Percentiles rank a stretch among this genome's conserved stretches.
phyloP scores from a whole-genome alignment of 2,797 vertebrate species.

The Acanthurus lineatus region DNA sequence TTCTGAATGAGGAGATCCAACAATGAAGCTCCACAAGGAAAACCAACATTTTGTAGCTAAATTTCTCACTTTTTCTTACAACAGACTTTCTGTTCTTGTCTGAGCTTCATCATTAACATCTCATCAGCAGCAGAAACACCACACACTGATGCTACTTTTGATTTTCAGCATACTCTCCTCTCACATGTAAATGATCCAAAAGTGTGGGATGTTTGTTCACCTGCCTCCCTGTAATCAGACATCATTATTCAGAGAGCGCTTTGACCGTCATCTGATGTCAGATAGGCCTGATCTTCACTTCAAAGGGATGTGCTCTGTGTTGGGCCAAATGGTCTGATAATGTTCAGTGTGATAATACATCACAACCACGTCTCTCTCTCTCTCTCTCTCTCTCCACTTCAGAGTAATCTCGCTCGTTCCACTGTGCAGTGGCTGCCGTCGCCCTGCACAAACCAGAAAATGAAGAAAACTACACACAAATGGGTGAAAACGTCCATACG shows the following conservation, averaged over 20 bases:
- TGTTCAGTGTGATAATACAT: conserved; percentile 59
- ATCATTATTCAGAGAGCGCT: conserved; percentile 62
- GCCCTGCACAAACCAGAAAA: conserved; percentile 8
- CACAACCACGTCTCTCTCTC: conserved; percentile 50
- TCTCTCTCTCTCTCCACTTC: conserved; percentile 40
- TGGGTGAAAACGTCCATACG: neutral
- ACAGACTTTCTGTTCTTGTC: conserved; percentile 17
- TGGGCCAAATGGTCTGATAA: conserved; percentile 61
- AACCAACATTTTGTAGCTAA: neutral
- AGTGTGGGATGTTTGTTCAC: conserved; percentile 60
- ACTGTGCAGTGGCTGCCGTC: neutral
- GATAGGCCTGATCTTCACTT: conserved; percentile 70
- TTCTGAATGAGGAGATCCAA: neutral
- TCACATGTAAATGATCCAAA: conserved; percentile 63
- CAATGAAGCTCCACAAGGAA: neutral
- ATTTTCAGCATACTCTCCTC: conserved; percentile 44
- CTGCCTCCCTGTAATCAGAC: conserved; percentile 61
- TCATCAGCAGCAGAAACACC: conserved; percentile 12
- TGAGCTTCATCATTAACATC: neutral
- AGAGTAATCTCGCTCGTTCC: conserved; percentile 42
- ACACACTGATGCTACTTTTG: conserved; percentile 26
- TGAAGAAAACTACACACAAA: conserved; percentile 12
- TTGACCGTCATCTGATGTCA: conserved; percentile 65
- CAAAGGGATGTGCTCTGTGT: conserved; percentile 51
- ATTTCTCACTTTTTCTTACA: neutral